These are phyloP conservation scores for Tauraco hartlaubi DNA, from an alignment of 2,797 vertebrate genomes.

Conservation along the genomic window DNA sequence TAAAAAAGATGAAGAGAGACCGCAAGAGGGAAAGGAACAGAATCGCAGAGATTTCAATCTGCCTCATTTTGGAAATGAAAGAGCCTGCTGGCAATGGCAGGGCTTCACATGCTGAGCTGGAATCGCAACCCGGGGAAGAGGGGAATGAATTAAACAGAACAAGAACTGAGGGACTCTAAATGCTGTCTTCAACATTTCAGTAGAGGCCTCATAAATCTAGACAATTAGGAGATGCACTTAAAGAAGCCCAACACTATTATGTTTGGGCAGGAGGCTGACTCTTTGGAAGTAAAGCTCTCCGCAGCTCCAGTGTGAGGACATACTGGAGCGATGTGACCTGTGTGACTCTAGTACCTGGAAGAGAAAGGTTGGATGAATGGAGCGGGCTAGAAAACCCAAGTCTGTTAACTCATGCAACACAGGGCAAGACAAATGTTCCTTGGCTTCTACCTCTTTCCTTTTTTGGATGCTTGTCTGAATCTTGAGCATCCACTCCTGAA, in stretches of 20 bases:
- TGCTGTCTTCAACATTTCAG: slow-evolving; percentile 61
- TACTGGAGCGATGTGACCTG: not conserved
- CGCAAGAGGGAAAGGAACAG: not conserved
- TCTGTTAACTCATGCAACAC: not conserved
- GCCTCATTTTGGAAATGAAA: slow-evolving; percentile 63
- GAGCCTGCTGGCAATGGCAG: slow-evolving; percentile 58
- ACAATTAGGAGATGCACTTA: slow-evolving; percentile 60
- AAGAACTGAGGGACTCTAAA: slow-evolving; percentile 69
- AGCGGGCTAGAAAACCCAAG: not conserved
- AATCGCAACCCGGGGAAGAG: slow-evolving; percentile 17
- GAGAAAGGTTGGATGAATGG: not conserved
- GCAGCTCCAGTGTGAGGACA: not conserved
- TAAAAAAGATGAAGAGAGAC: slow-evolving; percentile 19
- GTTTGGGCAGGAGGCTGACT: not conserved
- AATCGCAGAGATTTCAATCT: not conserved
- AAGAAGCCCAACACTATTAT: not conserved
- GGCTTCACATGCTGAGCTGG: slow-evolving; percentile 61
- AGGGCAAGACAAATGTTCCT: not conserved
- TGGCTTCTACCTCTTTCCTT: not conserved
- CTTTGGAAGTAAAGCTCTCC: slow-evolving; percentile 4
- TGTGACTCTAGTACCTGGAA: not conserved
- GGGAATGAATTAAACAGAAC: slow-evolving; percentile 69
- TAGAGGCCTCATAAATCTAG: slow-evolving; percentile 68
- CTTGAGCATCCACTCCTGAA: not conserved
- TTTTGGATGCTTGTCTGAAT: not conserved